phyloP scores from a whole-genome alignment of 1,140 invertebrate genomes.

The Drosophila cardini region DNA sequence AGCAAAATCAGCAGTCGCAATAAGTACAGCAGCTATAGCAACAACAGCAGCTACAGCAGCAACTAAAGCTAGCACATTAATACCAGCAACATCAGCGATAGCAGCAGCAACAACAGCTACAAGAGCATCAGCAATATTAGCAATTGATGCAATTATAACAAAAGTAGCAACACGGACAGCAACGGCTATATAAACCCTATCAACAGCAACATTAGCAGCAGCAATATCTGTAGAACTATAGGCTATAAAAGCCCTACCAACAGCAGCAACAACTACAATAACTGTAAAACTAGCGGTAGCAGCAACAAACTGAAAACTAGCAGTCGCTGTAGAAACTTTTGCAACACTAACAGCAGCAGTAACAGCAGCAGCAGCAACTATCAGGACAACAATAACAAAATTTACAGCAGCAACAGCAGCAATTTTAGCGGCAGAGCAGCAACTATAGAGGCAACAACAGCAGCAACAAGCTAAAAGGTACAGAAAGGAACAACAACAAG shows the following conservation, averaged over 20 bases:
- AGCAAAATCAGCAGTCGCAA: neutral
- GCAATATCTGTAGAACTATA: neutral
- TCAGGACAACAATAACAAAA: neutral
- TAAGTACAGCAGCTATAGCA: neutral
- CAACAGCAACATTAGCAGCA: neutral
- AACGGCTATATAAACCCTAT: neutral
- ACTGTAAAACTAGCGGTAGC: neutral
- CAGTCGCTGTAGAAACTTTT: neutral
- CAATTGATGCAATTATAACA: neutral
- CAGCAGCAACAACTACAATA: neutral
- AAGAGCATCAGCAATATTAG: neutral
- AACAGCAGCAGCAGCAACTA: neutral
- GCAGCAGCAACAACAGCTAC: neutral
- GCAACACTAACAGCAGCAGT: slow-evolving; percentile 7
- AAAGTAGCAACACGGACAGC: neutral
- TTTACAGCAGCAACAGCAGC: slow-evolving; percentile 1
- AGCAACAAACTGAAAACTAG: neutral
- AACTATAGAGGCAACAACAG: neutral
- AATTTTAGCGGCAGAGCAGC: neutral
- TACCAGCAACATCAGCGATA: neutral
- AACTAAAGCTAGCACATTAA: neutral
- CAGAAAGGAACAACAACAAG: neutral
- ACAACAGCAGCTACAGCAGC: neutral
- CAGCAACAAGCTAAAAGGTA: neutral
- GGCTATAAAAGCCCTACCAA: neutral